phyloP scores from a whole-genome alignment of 2,888 invertebrate genomes.

The Pseudococcus longispinus region DNA sequence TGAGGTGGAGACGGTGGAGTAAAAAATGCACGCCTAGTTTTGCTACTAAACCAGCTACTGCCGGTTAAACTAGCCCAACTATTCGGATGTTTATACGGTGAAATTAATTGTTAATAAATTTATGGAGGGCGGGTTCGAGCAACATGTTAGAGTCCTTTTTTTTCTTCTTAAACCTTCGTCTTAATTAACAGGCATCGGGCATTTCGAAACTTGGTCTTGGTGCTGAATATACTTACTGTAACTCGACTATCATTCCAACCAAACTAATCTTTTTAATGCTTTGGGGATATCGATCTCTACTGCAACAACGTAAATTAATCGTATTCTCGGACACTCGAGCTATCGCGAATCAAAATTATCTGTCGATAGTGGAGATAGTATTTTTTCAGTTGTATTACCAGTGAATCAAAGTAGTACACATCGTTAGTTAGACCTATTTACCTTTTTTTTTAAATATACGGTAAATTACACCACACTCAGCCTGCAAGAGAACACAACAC shows the following conservation, averaged over 20 bases:
- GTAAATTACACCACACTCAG: too few species aligned
- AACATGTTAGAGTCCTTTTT: background rate
- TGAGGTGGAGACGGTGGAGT: constrained; percentile 42
- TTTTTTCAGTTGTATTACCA: too few species aligned
- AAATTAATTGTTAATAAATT: constrained; percentile 53
- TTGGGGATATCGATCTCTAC: too few species aligned
- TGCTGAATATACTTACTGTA: background rate
- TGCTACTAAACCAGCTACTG: constrained; percentile 49
- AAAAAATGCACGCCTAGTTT: constrained; percentile 51
- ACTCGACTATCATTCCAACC: background rate
- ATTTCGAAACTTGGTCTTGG: background rate
- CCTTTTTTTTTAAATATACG: too few species aligned
- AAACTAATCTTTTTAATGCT: background rate
- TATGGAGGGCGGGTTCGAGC: constrained; percentile 43
- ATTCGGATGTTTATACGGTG: constrained; percentile 43
- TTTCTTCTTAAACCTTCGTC: constrained; percentile 21
- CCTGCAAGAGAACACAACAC: too few species aligned
- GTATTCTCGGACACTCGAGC: too few species aligned
- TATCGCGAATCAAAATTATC: too few species aligned
- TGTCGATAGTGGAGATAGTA: too few species aligned
- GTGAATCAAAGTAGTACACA: too few species aligned
- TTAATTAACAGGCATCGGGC: constrained; percentile 23
- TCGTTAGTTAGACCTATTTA: too few species aligned
- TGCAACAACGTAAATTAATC: too few species aligned
- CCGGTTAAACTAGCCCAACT: constrained; percentile 3